Conservation (phyloP, 2,888 invertebrate genomes). For the Harpagoxenus sublaevis region DNA sequence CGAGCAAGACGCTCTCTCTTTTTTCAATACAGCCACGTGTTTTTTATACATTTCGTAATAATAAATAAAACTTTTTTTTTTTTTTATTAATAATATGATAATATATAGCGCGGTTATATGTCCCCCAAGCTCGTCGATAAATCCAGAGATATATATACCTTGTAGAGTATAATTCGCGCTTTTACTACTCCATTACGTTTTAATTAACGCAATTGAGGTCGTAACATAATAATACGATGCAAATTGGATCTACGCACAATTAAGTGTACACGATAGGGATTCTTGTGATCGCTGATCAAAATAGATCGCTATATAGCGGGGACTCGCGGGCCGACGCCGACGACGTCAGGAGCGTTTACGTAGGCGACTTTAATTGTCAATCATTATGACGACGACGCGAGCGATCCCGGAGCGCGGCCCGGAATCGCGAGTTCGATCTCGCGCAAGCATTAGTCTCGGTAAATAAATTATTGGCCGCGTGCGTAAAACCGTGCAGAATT, state of each 20-base stretch:
- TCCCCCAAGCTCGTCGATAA: background rate
- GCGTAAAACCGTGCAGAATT: constrained; percentile 20
- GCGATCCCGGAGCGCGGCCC: background rate
- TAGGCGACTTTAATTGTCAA: constrained; percentile 31
- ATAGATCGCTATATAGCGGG: constrained; percentile 11
- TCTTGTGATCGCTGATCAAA: constrained; percentile 13
- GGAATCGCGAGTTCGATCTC: background rate
- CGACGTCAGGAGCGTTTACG: constrained; percentile 45
- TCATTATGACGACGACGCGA: constrained; percentile 27
- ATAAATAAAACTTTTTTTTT: constrained; percentile 4
- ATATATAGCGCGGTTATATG: background rate
- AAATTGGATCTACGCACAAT: constrained; percentile 30
- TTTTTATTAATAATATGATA: background rate
- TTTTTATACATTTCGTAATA: background rate
- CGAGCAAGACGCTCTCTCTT: background rate
- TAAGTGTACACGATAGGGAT: constrained; percentile 22
- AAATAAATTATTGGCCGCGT: constrained; percentile 34
- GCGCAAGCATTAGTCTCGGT: constrained; percentile 5
- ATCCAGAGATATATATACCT: too few relatives aligned
- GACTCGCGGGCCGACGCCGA: constrained; percentile 20
- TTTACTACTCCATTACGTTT: background rate
- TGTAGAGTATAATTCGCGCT: background rate
- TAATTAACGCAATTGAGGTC: constrained; percentile 34
- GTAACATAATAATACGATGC: constrained; percentile 7
- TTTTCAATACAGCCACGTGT: background rate